Evolutionary conservation across 2,888 invertebrate genomes (phyloP).

Genomic region (Ornithoptera priamus): DNA sequence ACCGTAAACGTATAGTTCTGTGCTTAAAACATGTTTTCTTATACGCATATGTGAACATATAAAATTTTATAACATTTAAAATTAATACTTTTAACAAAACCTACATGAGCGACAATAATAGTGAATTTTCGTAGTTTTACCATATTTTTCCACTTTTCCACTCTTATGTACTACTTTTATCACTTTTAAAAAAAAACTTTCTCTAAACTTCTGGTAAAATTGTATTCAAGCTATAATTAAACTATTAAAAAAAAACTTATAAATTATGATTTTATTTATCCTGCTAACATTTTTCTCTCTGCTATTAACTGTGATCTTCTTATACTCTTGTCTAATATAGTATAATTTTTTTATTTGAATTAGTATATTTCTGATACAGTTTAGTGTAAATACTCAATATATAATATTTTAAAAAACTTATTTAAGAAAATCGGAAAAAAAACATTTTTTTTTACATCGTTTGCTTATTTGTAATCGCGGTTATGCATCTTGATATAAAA

Average conservation of each 20-base stretch:
- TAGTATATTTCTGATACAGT: too few relatives aligned
- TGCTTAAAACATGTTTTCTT: neutral
- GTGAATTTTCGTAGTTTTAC: slow-evolving; percentile 47
- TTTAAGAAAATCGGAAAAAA: too few relatives aligned
- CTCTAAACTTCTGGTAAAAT: slow-evolving; percentile 36
- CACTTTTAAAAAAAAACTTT: slow-evolving; percentile 34
- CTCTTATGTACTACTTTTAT: slow-evolving; percentile 45
- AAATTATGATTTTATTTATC: slow-evolving; percentile 5
- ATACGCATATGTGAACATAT: neutral
- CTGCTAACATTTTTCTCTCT: neutral
- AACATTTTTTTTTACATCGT: too few relatives aligned
- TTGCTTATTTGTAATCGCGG: too few relatives aligned
- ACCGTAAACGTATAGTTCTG: neutral
- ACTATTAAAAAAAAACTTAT: slow-evolving; percentile 27
- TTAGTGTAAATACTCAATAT: too few relatives aligned
- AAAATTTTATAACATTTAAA: neutral
- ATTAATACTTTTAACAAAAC: slow-evolving; percentile 30
- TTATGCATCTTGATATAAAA: too few relatives aligned
- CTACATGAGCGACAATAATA: slow-evolving; percentile 67
- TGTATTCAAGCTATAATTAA: slow-evolving; percentile 31
- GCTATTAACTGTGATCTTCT: neutral
- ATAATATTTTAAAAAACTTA: too few relatives aligned
- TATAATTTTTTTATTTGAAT: too few relatives aligned
- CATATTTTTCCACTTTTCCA: slow-evolving; percentile 76
- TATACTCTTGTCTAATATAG: neutral